Base-by-base conservation (phyloP, 2,888 invertebrate species). In the Leptinotarsa rubiginosa region DNA sequence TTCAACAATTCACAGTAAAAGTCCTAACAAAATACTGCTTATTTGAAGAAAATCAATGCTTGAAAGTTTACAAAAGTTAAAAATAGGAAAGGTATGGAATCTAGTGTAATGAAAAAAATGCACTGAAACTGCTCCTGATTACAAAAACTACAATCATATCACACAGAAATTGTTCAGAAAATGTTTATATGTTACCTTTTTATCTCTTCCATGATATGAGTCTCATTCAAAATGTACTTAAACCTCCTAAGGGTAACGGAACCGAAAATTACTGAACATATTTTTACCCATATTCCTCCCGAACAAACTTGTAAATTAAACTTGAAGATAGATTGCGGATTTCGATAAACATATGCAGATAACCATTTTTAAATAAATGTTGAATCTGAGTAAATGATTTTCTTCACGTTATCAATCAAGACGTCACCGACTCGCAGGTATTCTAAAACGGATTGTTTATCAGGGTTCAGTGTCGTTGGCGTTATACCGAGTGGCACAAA, bases 301-400 rank as follows among this genome's bases (percentile, higher is more conserved):
- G 22, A 22, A 20, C 56, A 20, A 56, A 56, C 22, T 22, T 4
- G 22, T 25, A 13, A 22, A 56, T 22, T 22, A 56, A 4, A 15
- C 22, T 56, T 20, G 15, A 56, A 41, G 31, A 47, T 15, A 56
- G 25, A 72, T 66, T 64, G 52, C 16, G 47, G 67, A 65, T 68
- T 64, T 50, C 20, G 72, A 75, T 72, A 74, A 69, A 71, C 65
- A 64, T 10, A 50, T 15, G 16, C 10, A 66, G 71, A 71, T 71
- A 70, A 74, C 54, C 62, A 74, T 71, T 67, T 54, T 47, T 47
- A 71, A 74, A 52, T 50, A 50, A 67, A 7, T 62, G 20, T 49
- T 16, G 25, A 20, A 25, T 56, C 54, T 25, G 56, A 56, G 31
- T n/a, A 3, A 62, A 16, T 2, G 16, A n/a, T 62, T 62, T 62